phyloP scores from a whole-genome alignment of 2,113 vertebrate species.

The Pristiophorus japonicus region DNA sequence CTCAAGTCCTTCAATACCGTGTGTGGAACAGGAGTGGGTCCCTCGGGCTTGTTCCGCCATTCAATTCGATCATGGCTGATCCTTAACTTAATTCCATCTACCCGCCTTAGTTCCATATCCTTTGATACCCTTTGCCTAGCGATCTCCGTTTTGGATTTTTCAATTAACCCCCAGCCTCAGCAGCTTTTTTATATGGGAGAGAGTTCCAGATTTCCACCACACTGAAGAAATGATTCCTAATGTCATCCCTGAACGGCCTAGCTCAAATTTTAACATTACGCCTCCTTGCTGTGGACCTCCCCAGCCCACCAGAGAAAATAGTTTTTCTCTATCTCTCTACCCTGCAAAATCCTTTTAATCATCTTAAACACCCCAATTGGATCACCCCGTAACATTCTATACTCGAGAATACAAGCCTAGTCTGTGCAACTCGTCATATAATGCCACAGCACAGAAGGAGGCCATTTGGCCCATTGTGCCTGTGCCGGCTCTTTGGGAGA shows the following conservation, averaged over 20 bases:
- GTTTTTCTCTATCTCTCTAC: neutral
- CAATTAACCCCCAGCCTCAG: neutral
- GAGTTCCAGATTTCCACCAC: neutral
- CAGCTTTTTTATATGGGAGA: neutral
- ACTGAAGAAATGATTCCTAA: neutral
- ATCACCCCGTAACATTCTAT: neutral
- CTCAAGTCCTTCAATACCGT: neutral
- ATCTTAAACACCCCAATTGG: neutral
- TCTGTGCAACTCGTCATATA: neutral
- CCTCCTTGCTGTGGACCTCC: neutral
- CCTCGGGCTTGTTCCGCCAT: neutral
- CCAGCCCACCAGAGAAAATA: too few relatives aligned
- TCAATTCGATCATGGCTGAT: neutral
- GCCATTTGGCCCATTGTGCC: too few relatives aligned
- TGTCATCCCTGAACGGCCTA: too few relatives aligned
- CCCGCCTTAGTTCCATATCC: too few relatives aligned
- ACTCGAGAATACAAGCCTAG: too few relatives aligned
- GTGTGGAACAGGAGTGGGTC: too few relatives aligned
- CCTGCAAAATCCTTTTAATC: neutral
- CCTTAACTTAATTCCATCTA: neutral
- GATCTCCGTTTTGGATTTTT: too few relatives aligned
- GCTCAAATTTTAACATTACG: neutral
- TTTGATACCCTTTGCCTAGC: too few relatives aligned
- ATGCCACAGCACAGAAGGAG: too few relatives aligned
- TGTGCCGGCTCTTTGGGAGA: too few relatives aligned